Evolutionary conservation across 92 coral and sea anemone genomes (phyloP).

Genomic region (Epizoanthus ramosus): DNA sequence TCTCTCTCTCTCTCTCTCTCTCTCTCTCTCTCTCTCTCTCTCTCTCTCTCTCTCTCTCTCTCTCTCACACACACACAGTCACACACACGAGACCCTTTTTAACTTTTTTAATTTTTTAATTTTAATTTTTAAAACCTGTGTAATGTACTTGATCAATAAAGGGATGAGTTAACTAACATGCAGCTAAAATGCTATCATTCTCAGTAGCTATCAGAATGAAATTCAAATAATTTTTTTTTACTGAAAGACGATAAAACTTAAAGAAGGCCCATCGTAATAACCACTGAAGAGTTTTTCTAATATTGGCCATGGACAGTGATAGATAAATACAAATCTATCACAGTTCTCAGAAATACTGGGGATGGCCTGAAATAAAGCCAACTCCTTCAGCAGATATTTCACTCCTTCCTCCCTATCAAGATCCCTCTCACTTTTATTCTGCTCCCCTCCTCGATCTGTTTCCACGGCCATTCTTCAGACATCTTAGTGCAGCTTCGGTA

Average conservation of each 20-base stretch:
- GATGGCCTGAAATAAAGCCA: slow-evolving; percentile 69
- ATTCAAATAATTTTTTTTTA: too few relatives aligned
- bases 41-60: too few relatives aligned
- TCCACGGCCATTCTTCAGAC: slow-evolving; percentile 65
- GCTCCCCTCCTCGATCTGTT: slow-evolving; percentile 21
- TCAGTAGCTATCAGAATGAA: too few relatives aligned
- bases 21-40: too few relatives aligned
- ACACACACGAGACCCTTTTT: too few relatives aligned
- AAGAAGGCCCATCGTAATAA: slow-evolving; percentile 65
- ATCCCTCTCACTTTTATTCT: not conserved
- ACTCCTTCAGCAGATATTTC: slow-evolving; percentile 73
- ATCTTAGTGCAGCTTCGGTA: slow-evolving; percentile 65
- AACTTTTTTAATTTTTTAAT: too few relatives aligned
- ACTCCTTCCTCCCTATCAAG: slow-evolving; percentile 78
- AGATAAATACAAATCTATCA: slow-evolving; percentile 72
- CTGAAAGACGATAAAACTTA: slow-evolving; percentile 63
- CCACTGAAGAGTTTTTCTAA: slow-evolving; percentile 78
- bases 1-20: too few relatives aligned
- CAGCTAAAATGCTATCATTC: too few relatives aligned
- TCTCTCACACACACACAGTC: too few relatives aligned
- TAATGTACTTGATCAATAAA: too few relatives aligned
- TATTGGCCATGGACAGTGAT: slow-evolving; percentile 85
- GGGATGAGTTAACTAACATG: too few relatives aligned
- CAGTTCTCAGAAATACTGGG: slow-evolving; percentile 61
- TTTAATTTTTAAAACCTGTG: too few relatives aligned